Evolutionary conservation across 2,888 invertebrate species (phyloP), one percentile per base, ranked within the genome.

Genomic region (Dichetophora obliterata): DNA sequence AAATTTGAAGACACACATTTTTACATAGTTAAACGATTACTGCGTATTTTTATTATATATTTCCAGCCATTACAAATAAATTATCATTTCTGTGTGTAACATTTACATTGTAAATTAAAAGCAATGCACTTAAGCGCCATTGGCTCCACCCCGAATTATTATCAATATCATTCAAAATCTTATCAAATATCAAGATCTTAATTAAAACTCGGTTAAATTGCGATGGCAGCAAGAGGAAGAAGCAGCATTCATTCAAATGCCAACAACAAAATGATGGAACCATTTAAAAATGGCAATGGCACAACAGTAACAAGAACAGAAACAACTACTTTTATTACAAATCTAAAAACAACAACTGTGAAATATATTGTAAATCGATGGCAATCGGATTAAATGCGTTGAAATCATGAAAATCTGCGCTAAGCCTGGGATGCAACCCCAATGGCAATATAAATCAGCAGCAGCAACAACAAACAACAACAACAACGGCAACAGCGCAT

Each of bases 291-390:
- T 43, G 43, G 43, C 43, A 43, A 43, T 11, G 43, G 2, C 14
- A 43, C 63, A 31, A 43, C 31, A 22, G 9, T 5, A n/a, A 34
- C 34, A n/a, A 16, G 8, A 8, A 2, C 1, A 68, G n/a, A 5
- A 69, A 16, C 48, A 69, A 9, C 48, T 50, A 5, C 6, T 14
- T 11, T 22, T 14, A n/a, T 19, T 48, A 43, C 24, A 14, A 22
- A 24, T 24, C 48, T n/a, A 27, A 69, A 69, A 54, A n/a, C 54
- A 54, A 9, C 54, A 54, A 54, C 22, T 54, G 54, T 54, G 54
- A 14, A 37, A 37, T 27, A 69, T 65, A 65, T 69, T 50, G 50
- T 52, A 69, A 69, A 71, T 71, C 71, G 71, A 43, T 71, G 57
- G 19, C 71, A 71, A 57, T 14, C 57, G 43, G 59, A 71, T 22